Percentiles rank a stretch among this genome's conserved stretches.
Evolutionary conservation across 2,113 vertebrate species (phyloP).

Genomic region (Notothenia coriiceps): DNA sequence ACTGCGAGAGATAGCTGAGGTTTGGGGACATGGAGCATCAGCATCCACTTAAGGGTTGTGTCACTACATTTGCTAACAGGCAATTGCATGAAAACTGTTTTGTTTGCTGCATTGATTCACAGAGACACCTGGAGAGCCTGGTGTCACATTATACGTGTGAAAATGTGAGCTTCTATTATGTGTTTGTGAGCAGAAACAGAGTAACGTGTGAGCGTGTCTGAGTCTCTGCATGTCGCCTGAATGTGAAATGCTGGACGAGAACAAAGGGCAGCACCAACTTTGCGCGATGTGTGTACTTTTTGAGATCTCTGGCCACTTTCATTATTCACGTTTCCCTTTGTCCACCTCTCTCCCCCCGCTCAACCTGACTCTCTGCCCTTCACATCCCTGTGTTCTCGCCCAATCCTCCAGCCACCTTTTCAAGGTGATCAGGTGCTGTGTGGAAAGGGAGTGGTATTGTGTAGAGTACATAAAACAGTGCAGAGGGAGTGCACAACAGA

Average conservation of each 20-base stretch:
- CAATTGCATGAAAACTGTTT: constrained; percentile 36
- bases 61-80: constrained; percentile 27
- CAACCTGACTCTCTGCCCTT: constrained; percentile 34
- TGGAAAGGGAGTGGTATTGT: constrained; percentile 21
- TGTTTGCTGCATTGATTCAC: constrained; percentile 28
- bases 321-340: constrained; percentile 52
- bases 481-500: constrained; percentile 42
- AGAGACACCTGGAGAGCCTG: constrained; percentile 34
- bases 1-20: neutral
- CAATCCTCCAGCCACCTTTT: constrained; percentile 30
- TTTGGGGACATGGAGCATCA: constrained; percentile 37
- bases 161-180: neutral
- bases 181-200: neutral
- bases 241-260: constrained; percentile 33
- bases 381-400: constrained; percentile 6
- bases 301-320: constrained; percentile 40
- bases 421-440: constrained; percentile 54
- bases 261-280: constrained; percentile 40
- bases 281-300: constrained; percentile 12
- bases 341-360: constrained; percentile 12
- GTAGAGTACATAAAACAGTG: constrained; percentile 44
- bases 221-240: neutral
- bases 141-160: neutral
- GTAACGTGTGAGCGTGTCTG: neutral
- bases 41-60: constrained; percentile 44